These are phyloP conservation scores for Escarpia spicata DNA, from an alignment of 2,888 invertebrate genomes.

Conservation along the genomic window DNA sequence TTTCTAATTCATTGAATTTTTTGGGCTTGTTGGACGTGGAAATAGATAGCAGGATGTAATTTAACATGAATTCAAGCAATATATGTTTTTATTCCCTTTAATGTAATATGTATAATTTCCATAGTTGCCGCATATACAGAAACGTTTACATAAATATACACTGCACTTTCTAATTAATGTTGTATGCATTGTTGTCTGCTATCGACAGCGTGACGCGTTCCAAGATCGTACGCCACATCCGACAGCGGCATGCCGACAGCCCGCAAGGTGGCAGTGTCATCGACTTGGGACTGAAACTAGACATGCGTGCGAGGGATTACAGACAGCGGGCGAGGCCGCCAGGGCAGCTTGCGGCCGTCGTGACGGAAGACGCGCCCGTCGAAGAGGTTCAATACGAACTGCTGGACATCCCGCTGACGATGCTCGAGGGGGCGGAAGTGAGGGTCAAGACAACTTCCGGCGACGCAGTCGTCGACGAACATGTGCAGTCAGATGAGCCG, in stretches of 20 bases:
- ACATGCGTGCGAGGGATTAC: constrained; percentile 26
- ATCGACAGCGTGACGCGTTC: constrained; percentile 25
- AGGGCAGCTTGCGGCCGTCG: not conserved
- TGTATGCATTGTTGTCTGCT: not conserved
- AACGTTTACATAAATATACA: not conserved
- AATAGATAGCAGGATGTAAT: no score
- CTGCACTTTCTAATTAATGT: not conserved
- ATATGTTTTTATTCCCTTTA: no score
- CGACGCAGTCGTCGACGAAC: not conserved
- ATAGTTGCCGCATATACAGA: not conserved
- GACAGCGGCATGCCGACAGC: constrained; percentile 18
- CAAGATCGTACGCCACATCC: constrained; percentile 31
- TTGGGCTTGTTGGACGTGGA: no score
- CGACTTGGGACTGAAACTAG: constrained; percentile 32
- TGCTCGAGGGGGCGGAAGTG: not conserved
- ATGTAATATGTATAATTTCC: no score
- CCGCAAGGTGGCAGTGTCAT: constrained; percentile 25
- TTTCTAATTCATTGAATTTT: no score
- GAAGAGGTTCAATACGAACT: not conserved
- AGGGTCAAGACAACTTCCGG: not conserved
- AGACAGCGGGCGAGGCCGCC: not conserved
- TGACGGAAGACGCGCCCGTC: not conserved
- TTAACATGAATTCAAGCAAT: no score
- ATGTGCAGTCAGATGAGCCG: not conserved
- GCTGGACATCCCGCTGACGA: not conserved